phyloP scores from a whole-genome alignment of 1,140 invertebrate genomes.

The Tetramorium simillimum region DNA sequence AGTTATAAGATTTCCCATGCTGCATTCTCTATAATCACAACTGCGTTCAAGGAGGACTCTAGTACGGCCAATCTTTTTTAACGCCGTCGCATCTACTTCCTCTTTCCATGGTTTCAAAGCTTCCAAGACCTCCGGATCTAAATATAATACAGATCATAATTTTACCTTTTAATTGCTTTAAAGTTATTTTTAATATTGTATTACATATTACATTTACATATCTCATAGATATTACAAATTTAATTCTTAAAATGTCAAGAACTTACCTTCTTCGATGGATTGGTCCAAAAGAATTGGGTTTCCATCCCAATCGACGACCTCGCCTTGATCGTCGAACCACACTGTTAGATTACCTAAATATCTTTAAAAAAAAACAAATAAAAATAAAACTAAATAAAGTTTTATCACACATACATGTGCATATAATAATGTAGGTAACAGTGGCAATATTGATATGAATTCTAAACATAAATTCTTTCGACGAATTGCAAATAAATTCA shows the following conservation, averaged over 20 bases:
- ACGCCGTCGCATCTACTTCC: constrained; percentile 86
- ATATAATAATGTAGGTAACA: background rate
- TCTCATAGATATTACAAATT: background rate
- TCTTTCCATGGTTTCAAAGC: constrained; percentile 87
- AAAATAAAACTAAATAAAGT: background rate
- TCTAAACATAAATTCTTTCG: background rate
- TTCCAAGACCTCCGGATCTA: constrained; percentile 85
- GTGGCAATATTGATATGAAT: background rate
- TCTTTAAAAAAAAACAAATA: constrained; percentile 44
- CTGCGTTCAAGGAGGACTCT: constrained; percentile 86
- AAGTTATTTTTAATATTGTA: background rate
- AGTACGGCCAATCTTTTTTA: constrained; percentile 86
- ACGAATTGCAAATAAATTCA: background rate
- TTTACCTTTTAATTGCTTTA: background rate
- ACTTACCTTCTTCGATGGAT: constrained; percentile 87
- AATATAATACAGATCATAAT: background rate
- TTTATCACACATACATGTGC: background rate
- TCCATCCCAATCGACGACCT: constrained; percentile 89
- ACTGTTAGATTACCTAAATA: constrained; percentile 85
- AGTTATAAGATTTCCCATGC: constrained; percentile 91
- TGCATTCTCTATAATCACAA: constrained; percentile 89
- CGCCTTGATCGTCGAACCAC: constrained; percentile 90
- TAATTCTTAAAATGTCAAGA: background rate
- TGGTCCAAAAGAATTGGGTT: constrained; percentile 91
- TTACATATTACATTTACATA: background rate